phyloP scores from a whole-genome alignment of 1,140 invertebrate genomes.

The Leptonema lineaticorne region DNA sequence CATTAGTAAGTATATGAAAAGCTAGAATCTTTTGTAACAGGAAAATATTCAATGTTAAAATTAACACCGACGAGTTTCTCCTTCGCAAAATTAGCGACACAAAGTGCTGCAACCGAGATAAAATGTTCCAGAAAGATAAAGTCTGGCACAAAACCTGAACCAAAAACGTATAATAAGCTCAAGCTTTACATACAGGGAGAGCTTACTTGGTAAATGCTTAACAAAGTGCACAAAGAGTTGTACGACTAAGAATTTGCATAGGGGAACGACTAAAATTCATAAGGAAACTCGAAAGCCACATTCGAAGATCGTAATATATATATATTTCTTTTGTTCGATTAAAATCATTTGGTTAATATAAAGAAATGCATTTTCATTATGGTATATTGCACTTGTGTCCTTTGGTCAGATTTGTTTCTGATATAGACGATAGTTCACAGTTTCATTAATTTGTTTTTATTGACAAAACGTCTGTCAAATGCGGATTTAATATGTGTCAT shows the following conservation, averaged over 20 bases:
- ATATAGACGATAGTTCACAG: no score
- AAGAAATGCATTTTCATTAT: no score
- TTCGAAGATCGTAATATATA: no score
- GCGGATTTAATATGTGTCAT: no score
- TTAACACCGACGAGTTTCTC: neutral
- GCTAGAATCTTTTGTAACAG: neutral
- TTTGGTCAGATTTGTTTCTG: no score
- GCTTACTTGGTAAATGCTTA: no score
- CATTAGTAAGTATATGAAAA: neutral
- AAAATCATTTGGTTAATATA: no score
- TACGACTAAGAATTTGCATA: constrained; percentile 4
- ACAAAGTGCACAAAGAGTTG: neutral
- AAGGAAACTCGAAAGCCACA: no score
- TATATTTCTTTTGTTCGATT: no score
- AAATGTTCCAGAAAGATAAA: constrained; percentile 10
- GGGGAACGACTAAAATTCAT: constrained; percentile 2
- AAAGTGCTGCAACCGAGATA: neutral
- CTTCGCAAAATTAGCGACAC: neutral
- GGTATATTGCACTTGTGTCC: no score
- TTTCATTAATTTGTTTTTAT: neutral
- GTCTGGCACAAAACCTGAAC: neutral
- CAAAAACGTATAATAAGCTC: neutral
- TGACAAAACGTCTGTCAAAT: no score
- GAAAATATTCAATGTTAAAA: neutral
- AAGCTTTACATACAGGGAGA: no score